Evolutionary conservation across 2,797 vertebrate genomes (phyloP).

Genomic region (Astyanax mexicanus): DNA sequence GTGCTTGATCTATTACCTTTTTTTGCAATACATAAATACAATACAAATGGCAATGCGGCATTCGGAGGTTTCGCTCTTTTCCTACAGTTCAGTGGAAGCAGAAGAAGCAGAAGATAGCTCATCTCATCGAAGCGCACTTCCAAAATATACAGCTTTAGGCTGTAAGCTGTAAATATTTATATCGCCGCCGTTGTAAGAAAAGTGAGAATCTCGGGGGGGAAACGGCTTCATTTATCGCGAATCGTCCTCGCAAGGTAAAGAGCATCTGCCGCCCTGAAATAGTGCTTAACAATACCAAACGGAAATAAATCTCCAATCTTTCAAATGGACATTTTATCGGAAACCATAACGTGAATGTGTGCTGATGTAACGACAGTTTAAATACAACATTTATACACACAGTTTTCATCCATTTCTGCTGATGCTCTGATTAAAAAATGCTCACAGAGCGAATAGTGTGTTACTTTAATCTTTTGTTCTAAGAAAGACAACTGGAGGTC

Average conservation of each 20-base stretch:
- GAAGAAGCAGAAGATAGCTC: conserved; percentile 34
- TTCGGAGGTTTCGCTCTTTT: conserved; percentile 57
- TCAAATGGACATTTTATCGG: background rate
- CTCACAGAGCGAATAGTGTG: background rate
- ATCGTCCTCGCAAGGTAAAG: background rate
- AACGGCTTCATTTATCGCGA: background rate
- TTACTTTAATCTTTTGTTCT: too few species aligned
- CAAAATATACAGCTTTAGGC: background rate
- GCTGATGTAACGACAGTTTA: background rate
- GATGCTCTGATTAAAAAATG: background rate
- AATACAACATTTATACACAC: background rate
- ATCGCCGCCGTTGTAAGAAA: background rate
- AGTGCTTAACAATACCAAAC: background rate
- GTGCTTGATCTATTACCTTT: conserved; percentile 87
- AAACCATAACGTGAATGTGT: background rate
- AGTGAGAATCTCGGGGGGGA: background rate
- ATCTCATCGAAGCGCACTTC: conserved; percentile 10
- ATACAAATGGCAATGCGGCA: conserved; percentile 80
- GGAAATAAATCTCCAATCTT: background rate
- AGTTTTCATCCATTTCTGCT: background rate
- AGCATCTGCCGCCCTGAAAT: background rate
- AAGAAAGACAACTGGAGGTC: too few species aligned
- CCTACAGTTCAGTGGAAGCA: conserved; percentile 47
- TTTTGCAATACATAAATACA: conserved; percentile 85
- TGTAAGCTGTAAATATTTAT: background rate